These are phyloP conservation scores for Plectrocnemia conspersa DNA, from an alignment of 1,140 invertebrate genomes.

Conservation along the genomic window DNA sequence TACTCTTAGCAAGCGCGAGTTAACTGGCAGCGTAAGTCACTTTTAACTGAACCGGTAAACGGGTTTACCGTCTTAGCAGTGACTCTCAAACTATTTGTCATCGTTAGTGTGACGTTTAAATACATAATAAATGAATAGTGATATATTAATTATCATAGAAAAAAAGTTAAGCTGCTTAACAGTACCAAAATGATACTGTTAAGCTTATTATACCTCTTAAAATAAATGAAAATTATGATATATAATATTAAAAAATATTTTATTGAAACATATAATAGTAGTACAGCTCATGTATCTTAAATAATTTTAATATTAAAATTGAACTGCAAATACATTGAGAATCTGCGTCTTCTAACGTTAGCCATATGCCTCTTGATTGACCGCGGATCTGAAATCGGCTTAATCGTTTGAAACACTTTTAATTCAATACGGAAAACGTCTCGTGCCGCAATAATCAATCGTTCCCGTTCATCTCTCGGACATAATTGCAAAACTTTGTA, in stretches of 20 bases:
- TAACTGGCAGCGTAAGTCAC: background rate
- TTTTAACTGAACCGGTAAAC: slow-evolving; percentile 20
- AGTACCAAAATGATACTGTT: too few species aligned
- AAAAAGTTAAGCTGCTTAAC: too few species aligned
- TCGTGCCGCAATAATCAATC: background rate
- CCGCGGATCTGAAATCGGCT: background rate
- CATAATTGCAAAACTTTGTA: too few species aligned
- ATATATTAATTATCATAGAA: too few species aligned
- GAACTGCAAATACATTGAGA: slow-evolving; percentile 4
- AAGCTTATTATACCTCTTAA: too few species aligned
- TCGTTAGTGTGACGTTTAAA: too few species aligned
- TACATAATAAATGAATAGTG: too few species aligned
- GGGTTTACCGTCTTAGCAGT: background rate
- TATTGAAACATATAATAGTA: too few species aligned
- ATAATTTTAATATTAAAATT: too few species aligned
- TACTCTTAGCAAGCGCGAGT: background rate
- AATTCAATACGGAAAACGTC: background rate
- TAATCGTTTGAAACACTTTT: slow-evolving; percentile 1
- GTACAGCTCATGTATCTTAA: too few species aligned
- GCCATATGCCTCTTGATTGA: background rate
- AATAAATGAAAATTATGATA: too few species aligned
- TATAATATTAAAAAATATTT: too few species aligned
- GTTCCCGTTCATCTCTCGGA: background rate
- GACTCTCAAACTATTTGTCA: slow-evolving; percentile 9
- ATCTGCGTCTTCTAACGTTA: background rate